Evolutionary conservation across 2,797 vertebrate genomes (phyloP).

Genomic region (Danio jaintianensis): DNA sequence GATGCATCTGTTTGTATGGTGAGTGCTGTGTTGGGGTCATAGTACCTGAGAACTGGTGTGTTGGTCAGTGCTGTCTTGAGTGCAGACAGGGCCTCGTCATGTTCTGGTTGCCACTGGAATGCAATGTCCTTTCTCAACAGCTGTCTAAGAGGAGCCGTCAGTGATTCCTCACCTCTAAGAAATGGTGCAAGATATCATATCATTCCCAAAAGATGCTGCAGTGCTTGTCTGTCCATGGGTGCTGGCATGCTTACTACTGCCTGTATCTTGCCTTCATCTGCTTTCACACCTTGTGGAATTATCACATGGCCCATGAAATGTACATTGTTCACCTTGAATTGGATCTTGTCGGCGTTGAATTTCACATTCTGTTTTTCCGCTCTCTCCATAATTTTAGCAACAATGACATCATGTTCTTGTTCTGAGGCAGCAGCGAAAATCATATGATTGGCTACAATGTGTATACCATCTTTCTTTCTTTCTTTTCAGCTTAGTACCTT

Average conservation of each 20-base stretch:
- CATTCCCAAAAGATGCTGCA: constrained; percentile 37
- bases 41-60: constrained; percentile 1
- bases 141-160: constrained; percentile 37
- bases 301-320: constrained; percentile 36
- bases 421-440: constrained; percentile 53
- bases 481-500: no score
- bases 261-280: constrained; percentile 28
- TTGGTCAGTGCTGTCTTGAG: constrained; percentile 6
- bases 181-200: constrained; percentile 34
- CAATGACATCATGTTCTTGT: constrained; percentile 34
- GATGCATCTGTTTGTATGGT: constrained; percentile 12
- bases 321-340: constrained; percentile 39
- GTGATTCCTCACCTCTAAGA: constrained; percentile 22
- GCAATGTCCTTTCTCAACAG: constrained; percentile 43
- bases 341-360: constrained; percentile 27
- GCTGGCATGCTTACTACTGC: constrained; percentile 29
- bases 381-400: constrained; percentile 36
- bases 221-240: neutral
- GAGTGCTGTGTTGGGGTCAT: neutral
- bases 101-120: no score
- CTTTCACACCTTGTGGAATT: constrained; percentile 42
- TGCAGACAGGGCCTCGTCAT: constrained; percentile 3
- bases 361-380: constrained; percentile 4
- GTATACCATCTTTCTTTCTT: no score
- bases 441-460: constrained; percentile 38